Conservation (phyloP, 1,140 invertebrate species). For the Papilio glaucus region DNA sequence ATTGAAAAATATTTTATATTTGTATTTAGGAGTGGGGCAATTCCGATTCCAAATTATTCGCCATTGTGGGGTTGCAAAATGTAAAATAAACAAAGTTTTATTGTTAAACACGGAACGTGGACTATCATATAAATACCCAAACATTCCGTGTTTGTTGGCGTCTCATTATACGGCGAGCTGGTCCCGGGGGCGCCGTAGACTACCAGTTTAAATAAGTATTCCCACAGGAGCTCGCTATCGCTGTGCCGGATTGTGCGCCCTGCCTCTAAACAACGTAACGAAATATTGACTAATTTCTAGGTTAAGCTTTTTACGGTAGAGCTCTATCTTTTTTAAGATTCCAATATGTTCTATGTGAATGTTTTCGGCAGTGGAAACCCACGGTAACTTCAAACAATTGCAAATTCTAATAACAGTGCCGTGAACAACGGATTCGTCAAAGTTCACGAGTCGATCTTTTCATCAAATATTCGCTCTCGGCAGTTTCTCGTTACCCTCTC, state of each 20-base stretch:
- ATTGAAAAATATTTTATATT: not conserved
- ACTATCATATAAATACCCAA: not conserved
- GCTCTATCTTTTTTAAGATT: too few species aligned
- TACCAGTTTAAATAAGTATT: not conserved
- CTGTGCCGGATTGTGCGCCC: not conserved
- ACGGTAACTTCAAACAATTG: too few species aligned
- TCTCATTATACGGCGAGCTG: not conserved
- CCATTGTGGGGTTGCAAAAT: not conserved
- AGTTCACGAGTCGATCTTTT: not conserved
- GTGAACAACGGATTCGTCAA: not conserved
- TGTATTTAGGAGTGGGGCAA: not conserved
- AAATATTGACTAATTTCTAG: too few species aligned
- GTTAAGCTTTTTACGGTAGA: too few species aligned
- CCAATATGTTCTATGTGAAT: too few species aligned
- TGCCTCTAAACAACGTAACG: not conserved
- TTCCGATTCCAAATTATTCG: not conserved
- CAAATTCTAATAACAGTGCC: not conserved
- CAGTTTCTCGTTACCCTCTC: not conserved
- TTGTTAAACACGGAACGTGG: not conserved
- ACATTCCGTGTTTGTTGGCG: not conserved
- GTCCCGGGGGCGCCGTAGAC: not conserved
- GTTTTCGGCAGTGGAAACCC: too few species aligned
- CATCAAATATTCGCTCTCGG: slow-evolving; percentile 8
- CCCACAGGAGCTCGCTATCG: not conserved
- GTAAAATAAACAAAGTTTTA: not conserved